Evolutionary conservation across 2,113 vertebrate species (phyloP), one percentile per base, ranked within the genome.

Genomic region (Thunnus thynnus): DNA sequence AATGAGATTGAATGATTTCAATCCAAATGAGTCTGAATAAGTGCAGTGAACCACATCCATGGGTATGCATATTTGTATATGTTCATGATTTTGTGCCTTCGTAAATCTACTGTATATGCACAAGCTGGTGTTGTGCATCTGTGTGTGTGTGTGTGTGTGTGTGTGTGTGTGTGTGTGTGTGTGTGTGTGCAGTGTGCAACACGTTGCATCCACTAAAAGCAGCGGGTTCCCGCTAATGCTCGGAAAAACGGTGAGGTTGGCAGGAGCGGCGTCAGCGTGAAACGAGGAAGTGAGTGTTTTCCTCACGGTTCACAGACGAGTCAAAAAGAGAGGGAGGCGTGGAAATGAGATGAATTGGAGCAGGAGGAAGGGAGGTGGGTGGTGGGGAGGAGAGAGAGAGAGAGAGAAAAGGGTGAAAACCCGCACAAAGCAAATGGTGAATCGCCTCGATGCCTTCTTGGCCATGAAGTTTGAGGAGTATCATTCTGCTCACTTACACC

Each of bases 271-370:
- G 47, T 47, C 5, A 36, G 32, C 25, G 1, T 62, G 68, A 78
- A 88, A 89, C 41, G 13, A 71, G 67, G 66, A 83, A 66, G 74
- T 3, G 27, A 77, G 76, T 67, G 68, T 78, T 84, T 91, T 78
- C 41, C 80, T 89, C 80, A 84, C 30, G 83, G 88, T 86, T 93
- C 90, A 93, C n/a, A 9, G 83, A 79, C 22, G 76, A 91, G 80
- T 87, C 69, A 86, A 83, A 86, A 71, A 65, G 52, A 87, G 74
- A 83, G 52, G 41, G 84, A 85, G 72, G 64, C 9, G 11, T 82
- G 80, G 61, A 89, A 89, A 91, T 87, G 52, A 91, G 84, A 90
- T 87, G 74, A 86, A 87, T 76, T 83, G 82, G 36, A 91, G 74
- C 36, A 8, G 55, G 73, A 72, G 62, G 13, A 27, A 18, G 50